phyloP scores from a whole-genome alignment of 2,888 invertebrate genomes.

The Pegoplata infirma region DNA sequence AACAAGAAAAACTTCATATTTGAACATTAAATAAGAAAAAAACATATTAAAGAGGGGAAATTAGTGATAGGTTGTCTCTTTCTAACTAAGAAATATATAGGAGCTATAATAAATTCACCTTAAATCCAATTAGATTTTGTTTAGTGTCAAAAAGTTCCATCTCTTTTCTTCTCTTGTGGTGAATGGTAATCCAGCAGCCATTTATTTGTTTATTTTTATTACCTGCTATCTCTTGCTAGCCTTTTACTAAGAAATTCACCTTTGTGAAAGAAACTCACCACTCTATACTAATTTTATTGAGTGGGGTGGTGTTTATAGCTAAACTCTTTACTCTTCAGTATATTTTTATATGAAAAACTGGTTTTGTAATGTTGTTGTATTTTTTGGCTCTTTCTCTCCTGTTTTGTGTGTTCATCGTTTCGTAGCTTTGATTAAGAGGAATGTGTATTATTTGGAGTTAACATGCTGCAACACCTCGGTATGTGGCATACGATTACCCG shows the following conservation, averaged over 20 bases:
- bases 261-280: slow-evolving; percentile 3
- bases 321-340: slow-evolving; percentile 2
- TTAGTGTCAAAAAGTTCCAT: accelerated
- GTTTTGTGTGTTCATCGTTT: too few relatives aligned
- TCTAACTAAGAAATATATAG: not conserved
- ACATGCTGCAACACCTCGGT: slow-evolving; percentile 52
- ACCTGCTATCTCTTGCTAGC: slow-evolving; percentile 8
- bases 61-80: not conserved
- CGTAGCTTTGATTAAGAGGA: not conserved
- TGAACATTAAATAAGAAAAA: not conserved
- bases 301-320: too few relatives aligned
- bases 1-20: not conserved
- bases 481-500: slow-evolving; percentile 64
- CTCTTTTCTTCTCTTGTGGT: not conserved
- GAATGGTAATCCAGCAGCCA: slow-evolving; percentile 35
- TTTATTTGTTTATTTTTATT: slow-evolving; percentile 39
- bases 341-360: not conserved
- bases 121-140: slow-evolving; percentile 59
- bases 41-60: slow-evolving; percentile 46
- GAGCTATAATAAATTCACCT: slow-evolving; percentile 7
- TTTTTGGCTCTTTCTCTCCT: not conserved
- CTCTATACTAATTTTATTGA: not conserved
- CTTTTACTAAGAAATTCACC: not conserved
- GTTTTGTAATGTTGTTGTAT: not conserved
- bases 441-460: slow-evolving; percentile 45